Evolutionary conservation across 2,888 invertebrate species (phyloP), one percentile per base, ranked within the genome.

Genomic region (Drosophila anceps): DNA sequence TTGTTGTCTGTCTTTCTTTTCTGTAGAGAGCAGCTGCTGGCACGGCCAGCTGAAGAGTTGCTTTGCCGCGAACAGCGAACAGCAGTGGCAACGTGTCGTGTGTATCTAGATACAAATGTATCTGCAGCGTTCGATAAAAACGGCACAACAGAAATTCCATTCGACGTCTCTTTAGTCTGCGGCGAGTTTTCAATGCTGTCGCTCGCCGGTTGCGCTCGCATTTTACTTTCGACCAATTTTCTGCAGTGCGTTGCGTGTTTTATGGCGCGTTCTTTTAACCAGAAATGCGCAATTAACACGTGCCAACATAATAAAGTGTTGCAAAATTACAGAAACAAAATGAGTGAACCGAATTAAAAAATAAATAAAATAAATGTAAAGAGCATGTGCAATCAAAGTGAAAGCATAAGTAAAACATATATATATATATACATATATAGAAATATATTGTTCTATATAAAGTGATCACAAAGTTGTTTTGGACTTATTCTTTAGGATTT

Each of bases 71-170:
- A 46, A 50, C 51, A 57, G 39, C 63, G 24, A 24, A n/a, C n/a
- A n/a, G n/a, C n/a, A 20, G 29, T 51, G 53, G 57, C 43, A 35
- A 15, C 20, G 37, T 35, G 33, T 53, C 57, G 54, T 43, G 51
- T 58, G 80, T 78, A 68, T 77, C 76, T 78, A 86, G 87, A 88
- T 81, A 84, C 89, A 84, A 88, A 88, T 84, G 89, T 84, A 88
- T 88, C 84, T 76, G 76, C 67, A 65, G 69, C 76, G 86, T 88
- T 84, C 50, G 33, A 50, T 50, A 84, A 74, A 84, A 84, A 69
- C 85, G 74, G 74, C 87, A 73, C 79, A 81, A 35, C 50, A 76
- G 67, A 69, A 69, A 75, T 67, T 70, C 69, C 69, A 70, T 62
- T 75, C 69, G 53, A 57, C 65, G 70, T 78, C 83, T 86, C 73